Evolutionary conservation across 2,888 invertebrate genomes (phyloP), one percentile per base, ranked within the genome.

Genomic region (Cabera pusaria): DNA sequence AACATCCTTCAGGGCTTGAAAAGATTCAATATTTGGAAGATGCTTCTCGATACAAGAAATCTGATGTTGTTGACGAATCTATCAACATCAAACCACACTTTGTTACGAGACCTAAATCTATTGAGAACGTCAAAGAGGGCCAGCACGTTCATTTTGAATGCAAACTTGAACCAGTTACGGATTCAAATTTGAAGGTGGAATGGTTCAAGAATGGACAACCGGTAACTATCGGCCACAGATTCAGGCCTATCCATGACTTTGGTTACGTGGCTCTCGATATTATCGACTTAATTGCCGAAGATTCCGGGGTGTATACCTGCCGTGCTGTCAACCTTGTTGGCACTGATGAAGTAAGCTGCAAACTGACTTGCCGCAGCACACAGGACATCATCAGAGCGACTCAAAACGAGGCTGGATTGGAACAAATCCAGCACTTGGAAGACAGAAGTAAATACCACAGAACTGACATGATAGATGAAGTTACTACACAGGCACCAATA

Each of bases 231-330:
- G 98, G 98, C 27, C 97, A 98, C 72, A 93, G 98, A 64, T 98
- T 98, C 90, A 93, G 97, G 60, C 98, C 98, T 40, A 97, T 98
- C 72, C 98, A 98, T 74, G 99, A 99, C 80, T 99, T 99, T 81
- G 99, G 99, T 20, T 99, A 98, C 72, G 99, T 99, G 9, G 98
- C 98, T 6, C 90, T 99, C 48, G 99, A 99, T 69, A 97, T 99
- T 49, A 93, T 98, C 52, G 98, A 98, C 72, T 90, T 98, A 35
- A 98, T 98, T 71, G 96, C 98, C 34, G 98, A 99, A 90, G 99
- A 99, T 81, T 94, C 95, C 0, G 98, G 97, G 26, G 92, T 94
- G 9, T 99, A 99, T 78, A 98, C 98, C 2, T 97, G 98, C 71
- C 92, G 97, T 42, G 98, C 98, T 8, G 94, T 95, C 1, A 99